phyloP scores from a whole-genome alignment of 2,113 vertebrate genomes.

The Pluvialis apricaria region DNA sequence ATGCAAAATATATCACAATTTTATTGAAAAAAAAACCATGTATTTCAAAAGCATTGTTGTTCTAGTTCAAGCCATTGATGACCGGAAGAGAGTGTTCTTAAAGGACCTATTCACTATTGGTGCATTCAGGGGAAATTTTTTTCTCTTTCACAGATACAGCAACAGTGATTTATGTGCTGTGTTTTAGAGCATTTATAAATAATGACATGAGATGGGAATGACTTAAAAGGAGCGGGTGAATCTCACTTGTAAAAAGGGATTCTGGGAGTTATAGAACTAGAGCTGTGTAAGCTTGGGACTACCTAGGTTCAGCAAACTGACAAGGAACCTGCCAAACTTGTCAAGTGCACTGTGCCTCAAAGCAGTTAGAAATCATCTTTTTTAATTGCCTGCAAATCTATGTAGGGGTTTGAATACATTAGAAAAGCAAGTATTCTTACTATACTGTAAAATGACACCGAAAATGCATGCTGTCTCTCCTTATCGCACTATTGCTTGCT shows the following conservation, averaged over 20 bases:
- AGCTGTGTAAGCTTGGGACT: neutral
- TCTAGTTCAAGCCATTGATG: neutral
- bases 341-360: neutral
- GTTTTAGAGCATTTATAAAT: slow-evolving; percentile 34
- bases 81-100: neutral
- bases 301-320: neutral
- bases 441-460: neutral
- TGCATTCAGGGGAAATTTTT: neutral
- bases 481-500: neutral
- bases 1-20: neutral
- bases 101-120: neutral
- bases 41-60: neutral
- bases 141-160: neutral
- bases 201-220: neutral
- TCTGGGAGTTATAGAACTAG: neutral
- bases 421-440: neutral
- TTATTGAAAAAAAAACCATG: neutral
- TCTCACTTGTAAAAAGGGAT: slow-evolving; percentile 7
- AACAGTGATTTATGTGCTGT: neutral
- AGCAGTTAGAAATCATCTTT: neutral
- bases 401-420: neutral
- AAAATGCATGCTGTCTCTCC: neutral
- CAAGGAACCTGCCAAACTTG: neutral
- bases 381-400: neutral
- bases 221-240: slow-evolving; percentile 16